phyloP scores from a whole-genome alignment of 1,140 invertebrate species.

The Bombus balteatus region DNA sequence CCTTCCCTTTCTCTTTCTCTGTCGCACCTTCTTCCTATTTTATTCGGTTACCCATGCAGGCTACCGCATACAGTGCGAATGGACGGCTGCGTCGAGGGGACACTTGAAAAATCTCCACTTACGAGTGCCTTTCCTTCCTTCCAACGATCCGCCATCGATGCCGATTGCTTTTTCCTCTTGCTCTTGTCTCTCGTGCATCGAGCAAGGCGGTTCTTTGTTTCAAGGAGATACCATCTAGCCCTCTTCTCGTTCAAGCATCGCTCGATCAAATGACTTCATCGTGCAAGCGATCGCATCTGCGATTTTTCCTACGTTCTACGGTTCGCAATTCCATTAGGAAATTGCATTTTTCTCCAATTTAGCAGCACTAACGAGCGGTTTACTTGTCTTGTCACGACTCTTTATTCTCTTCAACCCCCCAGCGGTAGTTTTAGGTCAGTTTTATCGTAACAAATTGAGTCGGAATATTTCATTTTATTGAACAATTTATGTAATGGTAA shows the following conservation, averaged over 20 bases:
- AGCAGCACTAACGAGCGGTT: fast-evolving
- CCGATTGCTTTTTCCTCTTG: constrained; percentile 32
- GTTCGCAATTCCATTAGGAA: fast-evolving
- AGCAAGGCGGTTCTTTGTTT: not conserved
- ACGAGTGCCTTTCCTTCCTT: constrained; percentile 49
- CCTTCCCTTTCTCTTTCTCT: constrained; percentile 27
- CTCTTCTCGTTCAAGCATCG: not conserved
- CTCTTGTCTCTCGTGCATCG: not conserved
- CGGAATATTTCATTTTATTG: too few species aligned
- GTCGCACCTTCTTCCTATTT: constrained; percentile 26
- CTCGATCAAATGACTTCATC: constrained; percentile 6
- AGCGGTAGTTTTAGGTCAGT: too few species aligned
- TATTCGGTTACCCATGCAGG: constrained; percentile 71
- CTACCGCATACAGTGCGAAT: constrained; percentile 76
- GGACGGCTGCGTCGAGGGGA: constrained; percentile 75
- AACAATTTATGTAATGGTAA: too few species aligned
- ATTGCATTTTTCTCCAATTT: too few species aligned
- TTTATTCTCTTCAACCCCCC: too few species aligned
- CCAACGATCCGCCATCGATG: constrained; percentile 38
- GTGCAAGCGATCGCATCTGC: not conserved
- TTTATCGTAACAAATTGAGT: too few species aligned
- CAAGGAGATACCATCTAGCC: not conserved
- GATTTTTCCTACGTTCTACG: not conserved
- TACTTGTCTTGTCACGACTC: too few species aligned
- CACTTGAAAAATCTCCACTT: constrained; percentile 74